Evolutionary conservation across 2,797 vertebrate genomes (phyloP).

Genomic region (Orestias chungarensis): DNA sequence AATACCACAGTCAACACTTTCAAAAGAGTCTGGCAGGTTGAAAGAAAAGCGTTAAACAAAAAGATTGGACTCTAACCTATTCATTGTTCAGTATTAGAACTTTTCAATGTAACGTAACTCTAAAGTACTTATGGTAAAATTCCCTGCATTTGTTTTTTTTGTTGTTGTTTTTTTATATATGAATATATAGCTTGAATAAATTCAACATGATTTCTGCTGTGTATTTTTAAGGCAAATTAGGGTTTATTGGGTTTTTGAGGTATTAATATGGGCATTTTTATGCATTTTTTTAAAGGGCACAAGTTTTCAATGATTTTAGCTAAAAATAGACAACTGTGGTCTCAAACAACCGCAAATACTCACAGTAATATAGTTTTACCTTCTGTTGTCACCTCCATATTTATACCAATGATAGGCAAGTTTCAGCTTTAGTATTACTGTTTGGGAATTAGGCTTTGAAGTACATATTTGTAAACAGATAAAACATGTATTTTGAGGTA

Average conservation of each 20-base stretch:
- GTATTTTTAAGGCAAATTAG: neutral
- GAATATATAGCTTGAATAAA: no score
- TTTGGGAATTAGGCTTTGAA: neutral
- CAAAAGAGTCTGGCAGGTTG: no score
- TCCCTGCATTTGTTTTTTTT: no score
- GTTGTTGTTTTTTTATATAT: no score
- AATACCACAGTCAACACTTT: no score
- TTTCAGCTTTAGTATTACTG: neutral
- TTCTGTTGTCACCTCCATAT: neutral
- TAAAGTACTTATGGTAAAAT: no score
- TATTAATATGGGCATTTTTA: neutral
- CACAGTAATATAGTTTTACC: neutral
- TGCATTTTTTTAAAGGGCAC: neutral
- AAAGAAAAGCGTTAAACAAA: no score
- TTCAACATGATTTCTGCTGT: neutral
- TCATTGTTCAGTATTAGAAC: no score
- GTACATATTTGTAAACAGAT: conserved; percentile 1
- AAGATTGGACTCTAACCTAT: no score
- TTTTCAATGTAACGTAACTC: no score
- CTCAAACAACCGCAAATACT: neutral
- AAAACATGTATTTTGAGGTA: neutral
- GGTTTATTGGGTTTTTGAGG: neutral
- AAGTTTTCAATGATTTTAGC: neutral
- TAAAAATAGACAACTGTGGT: neutral
- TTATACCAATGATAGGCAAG: neutral